Evolutionary conservation across 2,888 invertebrate genomes (phyloP), one percentile per base, ranked within the genome.

Genomic region (Auanema freiburgensis): DNA sequence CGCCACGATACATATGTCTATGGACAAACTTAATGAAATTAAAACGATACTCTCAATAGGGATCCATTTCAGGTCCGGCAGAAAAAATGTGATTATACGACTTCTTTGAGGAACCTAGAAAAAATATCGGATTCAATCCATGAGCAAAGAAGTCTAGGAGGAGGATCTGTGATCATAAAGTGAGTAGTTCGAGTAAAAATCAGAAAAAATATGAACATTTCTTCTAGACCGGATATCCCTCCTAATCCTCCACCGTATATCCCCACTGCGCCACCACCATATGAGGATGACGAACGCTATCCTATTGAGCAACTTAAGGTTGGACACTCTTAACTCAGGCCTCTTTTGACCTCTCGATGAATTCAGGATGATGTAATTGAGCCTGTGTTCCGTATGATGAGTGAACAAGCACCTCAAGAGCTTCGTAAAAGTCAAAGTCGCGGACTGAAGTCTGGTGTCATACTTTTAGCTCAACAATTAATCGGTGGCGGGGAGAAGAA

Each of bases 41-140:
- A 33, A 33, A 33, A 33, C 33, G 33, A 33, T 33, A 33, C 33
- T 33, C 33, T 33, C 33, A 33, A 33, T 33, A 33, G 33, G 33
- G 46, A 16, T 12, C 11, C 44, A 62, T 56, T 57, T 14, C 56
- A 74, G 72, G 78, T 80, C 40, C 74, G 77, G 8, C 80, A 80
- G 63, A 83, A 83, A 72, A 83, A 83, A 62, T 63, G 63, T 23
- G 83, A 83, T 65, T 83, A 83, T 68, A 78, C 77, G 16, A 77
- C 76, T 1, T 78, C 79, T 8, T 60, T 83, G 41, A 58, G 79
- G 25, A 81, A 79, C 67, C 68, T 83, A 57, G 83, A 83, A 62
- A 62, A 60, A 24, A 83, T 83, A 44, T 79, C 79, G 41, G 81
- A 83, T 24, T 68, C 76, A 25, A 83, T 83, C 49, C 83, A 83